Evolutionary conservation across 1,140 invertebrate species (phyloP).

Genomic region (Laupala kohalensis): DNA sequence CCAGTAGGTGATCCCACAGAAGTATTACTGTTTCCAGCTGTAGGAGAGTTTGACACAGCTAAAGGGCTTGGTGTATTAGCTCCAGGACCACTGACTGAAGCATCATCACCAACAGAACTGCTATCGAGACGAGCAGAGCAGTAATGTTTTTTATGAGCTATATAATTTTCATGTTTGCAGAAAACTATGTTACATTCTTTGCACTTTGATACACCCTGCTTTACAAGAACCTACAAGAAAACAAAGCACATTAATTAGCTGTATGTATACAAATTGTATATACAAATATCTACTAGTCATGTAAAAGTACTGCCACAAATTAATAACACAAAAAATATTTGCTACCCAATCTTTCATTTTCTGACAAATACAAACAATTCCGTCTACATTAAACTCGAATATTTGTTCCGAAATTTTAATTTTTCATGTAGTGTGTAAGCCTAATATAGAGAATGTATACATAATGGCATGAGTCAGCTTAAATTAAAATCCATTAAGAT

Average conservation of each 20-base stretch:
- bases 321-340: too few species aligned
- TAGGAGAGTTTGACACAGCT: slow-evolving; percentile 7
- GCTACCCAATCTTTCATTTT: too few species aligned
- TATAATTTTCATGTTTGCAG: slow-evolving; percentile 87
- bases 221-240: slow-evolving; percentile 61
- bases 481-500: too few species aligned
- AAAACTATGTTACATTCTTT: slow-evolving; percentile 95
- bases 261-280: too few species aligned
- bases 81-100: slow-evolving; percentile 27
- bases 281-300: too few species aligned
- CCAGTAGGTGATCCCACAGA: slow-evolving; percentile 13
- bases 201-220: slow-evolving; percentile 77
- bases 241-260: slow-evolving; percentile 26
- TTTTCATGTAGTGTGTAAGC: too few species aligned
- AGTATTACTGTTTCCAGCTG: slow-evolving; percentile 12
- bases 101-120: slow-evolving; percentile 22
- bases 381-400: too few species aligned
- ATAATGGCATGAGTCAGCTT: too few species aligned
- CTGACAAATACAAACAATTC: too few species aligned
- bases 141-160: slow-evolving; percentile 88
- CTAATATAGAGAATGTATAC: too few species aligned
- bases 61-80: slow-evolving; percentile 6
- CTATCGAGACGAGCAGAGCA: slow-evolving; percentile 55
- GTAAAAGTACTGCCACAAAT: too few species aligned
- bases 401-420: too few species aligned